Conservation (phyloP, 2,113 vertebrate genomes). For the Phylloscopus trochiloides region DNA sequence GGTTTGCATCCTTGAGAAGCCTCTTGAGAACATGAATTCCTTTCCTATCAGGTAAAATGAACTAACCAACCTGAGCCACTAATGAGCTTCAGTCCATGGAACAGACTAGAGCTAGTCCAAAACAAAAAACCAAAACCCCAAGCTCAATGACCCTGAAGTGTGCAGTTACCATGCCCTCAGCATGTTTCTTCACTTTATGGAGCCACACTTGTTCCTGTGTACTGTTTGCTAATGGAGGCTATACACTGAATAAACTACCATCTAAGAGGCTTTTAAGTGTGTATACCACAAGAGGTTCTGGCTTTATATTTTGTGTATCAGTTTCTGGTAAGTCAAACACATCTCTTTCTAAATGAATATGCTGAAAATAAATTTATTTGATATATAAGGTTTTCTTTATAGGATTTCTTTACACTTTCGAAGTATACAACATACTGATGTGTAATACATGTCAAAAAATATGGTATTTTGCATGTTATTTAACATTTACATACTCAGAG, state of each 20-base stretch:
- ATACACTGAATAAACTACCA: not conserved
- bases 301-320: not conserved
- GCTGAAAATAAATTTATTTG: not conserved
- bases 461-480: not conserved
- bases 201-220: not conserved
- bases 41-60: not conserved
- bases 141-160: not conserved
- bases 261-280: not conserved
- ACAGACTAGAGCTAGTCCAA: not conserved
- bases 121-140: not conserved
- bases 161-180: not conserved
- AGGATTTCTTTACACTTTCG: not conserved
- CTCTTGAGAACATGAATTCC: not conserved
- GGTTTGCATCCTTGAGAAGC: not conserved
- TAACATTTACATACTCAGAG: not conserved
- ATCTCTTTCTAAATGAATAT: not conserved
- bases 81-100: not conserved
- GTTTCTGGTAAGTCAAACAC: not conserved
- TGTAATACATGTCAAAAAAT: not conserved
- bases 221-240: not conserved
- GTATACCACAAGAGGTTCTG: not conserved
- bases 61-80: not conserved
- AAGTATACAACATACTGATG: not conserved
- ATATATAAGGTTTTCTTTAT: not conserved
- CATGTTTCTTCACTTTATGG: not conserved